Conservation (phyloP, 2,113 vertebrate genomes). For the Notothenia rossii region DNA sequence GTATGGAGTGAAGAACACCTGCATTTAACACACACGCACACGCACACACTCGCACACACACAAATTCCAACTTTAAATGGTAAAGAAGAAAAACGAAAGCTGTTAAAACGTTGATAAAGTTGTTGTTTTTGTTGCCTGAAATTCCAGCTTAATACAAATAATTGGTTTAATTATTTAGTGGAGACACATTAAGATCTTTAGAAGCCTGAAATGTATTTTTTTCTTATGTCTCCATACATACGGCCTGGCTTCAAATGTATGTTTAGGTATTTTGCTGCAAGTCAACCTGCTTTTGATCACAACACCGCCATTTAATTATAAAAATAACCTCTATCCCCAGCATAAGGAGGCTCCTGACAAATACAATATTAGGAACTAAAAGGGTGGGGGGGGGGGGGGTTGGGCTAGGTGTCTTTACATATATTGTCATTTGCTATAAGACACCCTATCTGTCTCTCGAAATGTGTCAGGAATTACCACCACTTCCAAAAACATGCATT, state of each 20-base stretch:
- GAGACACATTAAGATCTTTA: slow-evolving; percentile 10
- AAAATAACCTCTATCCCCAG: slow-evolving; percentile 73
- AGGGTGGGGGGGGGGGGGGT: slow-evolving; percentile 31
- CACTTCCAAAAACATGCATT: slow-evolving; percentile 87
- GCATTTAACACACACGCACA: slow-evolving; percentile 8
- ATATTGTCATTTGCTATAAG: slow-evolving; percentile 83
- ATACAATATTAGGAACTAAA: slow-evolving; percentile 80
- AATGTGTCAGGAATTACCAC: slow-evolving; percentile 86
- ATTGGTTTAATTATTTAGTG: slow-evolving; percentile 6
- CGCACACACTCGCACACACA: slow-evolving; percentile 16
- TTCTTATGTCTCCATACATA: slow-evolving; percentile 14
- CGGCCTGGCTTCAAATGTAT: slow-evolving; percentile 30
- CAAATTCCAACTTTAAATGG: background rate
- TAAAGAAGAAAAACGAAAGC: slow-evolving; percentile 21
- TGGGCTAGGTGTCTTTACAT: slow-evolving; percentile 80
- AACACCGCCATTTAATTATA: slow-evolving; percentile 55
- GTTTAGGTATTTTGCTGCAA: slow-evolving; percentile 42
- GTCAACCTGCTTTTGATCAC: slow-evolving; percentile 62
- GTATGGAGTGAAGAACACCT: slow-evolving; percentile 45
- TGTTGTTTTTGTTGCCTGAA: slow-evolving; percentile 32
- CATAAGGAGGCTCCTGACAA: slow-evolving; percentile 63
- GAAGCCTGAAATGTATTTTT: slow-evolving; percentile 24
- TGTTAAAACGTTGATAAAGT: slow-evolving; percentile 12
- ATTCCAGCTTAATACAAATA: slow-evolving; percentile 18
- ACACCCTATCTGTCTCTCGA: slow-evolving; percentile 84